These are phyloP conservation scores for Antheraea pernyi DNA, from an alignment of 1,140 invertebrate species.

Conservation along the genomic window DNA sequence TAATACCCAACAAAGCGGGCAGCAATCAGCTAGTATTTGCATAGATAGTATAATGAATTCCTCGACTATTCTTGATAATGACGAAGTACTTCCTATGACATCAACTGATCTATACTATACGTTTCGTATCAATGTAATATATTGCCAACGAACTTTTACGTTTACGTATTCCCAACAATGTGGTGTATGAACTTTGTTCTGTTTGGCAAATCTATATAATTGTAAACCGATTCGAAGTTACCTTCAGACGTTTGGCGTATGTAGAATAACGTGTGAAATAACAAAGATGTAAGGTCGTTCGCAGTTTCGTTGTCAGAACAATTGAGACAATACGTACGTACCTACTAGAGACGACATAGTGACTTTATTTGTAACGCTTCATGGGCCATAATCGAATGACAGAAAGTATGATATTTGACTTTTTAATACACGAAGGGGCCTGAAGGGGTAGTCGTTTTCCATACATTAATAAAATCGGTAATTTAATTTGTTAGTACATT, in stretches of 20 bases:
- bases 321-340: neutral
- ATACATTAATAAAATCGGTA: too few species aligned
- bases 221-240: constrained; percentile 8
- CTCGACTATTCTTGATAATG: too few species aligned
- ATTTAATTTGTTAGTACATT: too few species aligned
- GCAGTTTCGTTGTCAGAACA: constrained; percentile 18
- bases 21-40: too few species aligned
- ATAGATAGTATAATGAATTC: too few species aligned
- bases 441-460: too few species aligned
- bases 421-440: too few species aligned
- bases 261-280: constrained; percentile 15
- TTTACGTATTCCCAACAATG: constrained; percentile 4
- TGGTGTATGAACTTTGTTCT: constrained; percentile 6
- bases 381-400: too few species aligned
- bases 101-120: too few species aligned
- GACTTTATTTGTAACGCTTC: neutral
- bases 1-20: too few species aligned
- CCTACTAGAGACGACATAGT: neutral
- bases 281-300: constrained; percentile 17
- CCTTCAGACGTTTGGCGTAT: constrained; percentile 18
- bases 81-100: too few species aligned
- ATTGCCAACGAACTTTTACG: neutral
- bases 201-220: constrained; percentile 7
- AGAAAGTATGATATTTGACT: too few species aligned
- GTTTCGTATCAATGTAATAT: neutral